A percentile compares a stretch with the other conserved stretches of the same genome.
phyloP scores from a whole-genome alignment of 2,797 vertebrate species.

The Lepus townsendii region DNA sequence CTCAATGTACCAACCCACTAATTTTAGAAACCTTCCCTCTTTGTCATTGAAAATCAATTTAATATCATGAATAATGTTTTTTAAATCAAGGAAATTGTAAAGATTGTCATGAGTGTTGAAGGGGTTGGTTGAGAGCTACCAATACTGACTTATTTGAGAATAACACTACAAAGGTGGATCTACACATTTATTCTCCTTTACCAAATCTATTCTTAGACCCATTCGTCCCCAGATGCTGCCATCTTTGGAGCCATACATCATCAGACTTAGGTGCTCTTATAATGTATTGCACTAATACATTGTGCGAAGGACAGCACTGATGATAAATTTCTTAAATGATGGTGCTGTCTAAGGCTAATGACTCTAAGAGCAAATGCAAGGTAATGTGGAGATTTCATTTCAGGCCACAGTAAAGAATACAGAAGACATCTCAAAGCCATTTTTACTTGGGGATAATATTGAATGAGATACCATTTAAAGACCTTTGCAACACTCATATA shows the following conservation, averaged over 20 bases:
- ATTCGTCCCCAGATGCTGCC: constrained; percentile 86
- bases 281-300: constrained; percentile 89
- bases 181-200: constrained; percentile 76
- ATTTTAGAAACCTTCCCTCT: constrained; percentile 78
- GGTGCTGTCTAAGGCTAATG: constrained; percentile 89
- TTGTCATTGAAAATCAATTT: constrained; percentile 56
- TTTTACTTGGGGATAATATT: constrained; percentile 79
- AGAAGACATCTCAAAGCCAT: constrained; percentile 84
- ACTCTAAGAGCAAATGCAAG: constrained; percentile 89
- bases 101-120: not conserved
- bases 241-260: constrained; percentile 87
- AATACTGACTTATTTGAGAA: constrained; percentile 63
- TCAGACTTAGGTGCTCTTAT: constrained; percentile 85
- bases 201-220: constrained; percentile 84
- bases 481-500: constrained; percentile 78
- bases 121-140: constrained; percentile 1
- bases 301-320: constrained; percentile 87
- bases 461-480: constrained; percentile 84
- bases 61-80: constrained; percentile 35
- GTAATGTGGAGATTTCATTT: constrained; percentile 85
- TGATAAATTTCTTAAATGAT: constrained; percentile 91
- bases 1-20: constrained; percentile 69
- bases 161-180: constrained; percentile 32
- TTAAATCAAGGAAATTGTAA: not conserved
- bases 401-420: constrained; percentile 81